A percentile compares a stretch with the other conserved stretches of the same genome.
Evolutionary conservation across 2,888 invertebrate genomes (phyloP).

Genomic region (Odontocerum albicorne): DNA sequence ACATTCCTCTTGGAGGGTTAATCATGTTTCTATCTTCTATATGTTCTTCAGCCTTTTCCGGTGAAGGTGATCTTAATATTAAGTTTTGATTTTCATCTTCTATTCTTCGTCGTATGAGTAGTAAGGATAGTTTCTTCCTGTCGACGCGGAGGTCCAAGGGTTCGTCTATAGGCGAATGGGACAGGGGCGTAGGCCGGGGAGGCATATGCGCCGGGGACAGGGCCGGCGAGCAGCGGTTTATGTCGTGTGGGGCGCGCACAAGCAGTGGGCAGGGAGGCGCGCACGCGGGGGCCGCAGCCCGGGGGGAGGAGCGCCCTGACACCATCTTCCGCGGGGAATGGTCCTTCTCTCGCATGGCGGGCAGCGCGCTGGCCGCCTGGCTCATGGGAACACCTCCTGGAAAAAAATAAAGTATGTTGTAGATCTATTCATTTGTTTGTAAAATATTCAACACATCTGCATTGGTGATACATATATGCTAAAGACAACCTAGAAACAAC

Average conservation of each 20-base stretch:
- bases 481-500: too few relatives aligned
- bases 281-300: conserved; percentile 39
- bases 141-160: conserved; percentile 87
- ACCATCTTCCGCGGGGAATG: conserved; percentile 88
- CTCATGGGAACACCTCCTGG: conserved; percentile 58
- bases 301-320: conserved; percentile 43
- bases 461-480: too few relatives aligned
- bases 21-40: conserved; percentile 38
- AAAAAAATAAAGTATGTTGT: conserved; percentile 8
- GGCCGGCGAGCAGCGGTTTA: conserved; percentile 51
- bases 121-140: conserved; percentile 67
- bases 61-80: conserved; percentile 62
- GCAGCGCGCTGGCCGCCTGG: conserved; percentile 70
- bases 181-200: conserved; percentile 49
- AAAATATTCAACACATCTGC: too few relatives aligned
- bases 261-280: conserved; percentile 44
- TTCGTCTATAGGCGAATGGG: conserved; percentile 61
- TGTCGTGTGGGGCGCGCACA: conserved; percentile 39
- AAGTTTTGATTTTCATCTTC: conserved; percentile 89
- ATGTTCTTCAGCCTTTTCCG: conserved; percentile 46
- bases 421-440: too few relatives aligned
- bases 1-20: conserved; percentile 50
- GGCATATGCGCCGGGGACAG: conserved; percentile 61
- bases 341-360: conserved; percentile 89
- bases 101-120: conserved; percentile 55